phyloP scores from a whole-genome alignment of 2,797 vertebrate genomes.

The Neopelma chrysocephalum region DNA sequence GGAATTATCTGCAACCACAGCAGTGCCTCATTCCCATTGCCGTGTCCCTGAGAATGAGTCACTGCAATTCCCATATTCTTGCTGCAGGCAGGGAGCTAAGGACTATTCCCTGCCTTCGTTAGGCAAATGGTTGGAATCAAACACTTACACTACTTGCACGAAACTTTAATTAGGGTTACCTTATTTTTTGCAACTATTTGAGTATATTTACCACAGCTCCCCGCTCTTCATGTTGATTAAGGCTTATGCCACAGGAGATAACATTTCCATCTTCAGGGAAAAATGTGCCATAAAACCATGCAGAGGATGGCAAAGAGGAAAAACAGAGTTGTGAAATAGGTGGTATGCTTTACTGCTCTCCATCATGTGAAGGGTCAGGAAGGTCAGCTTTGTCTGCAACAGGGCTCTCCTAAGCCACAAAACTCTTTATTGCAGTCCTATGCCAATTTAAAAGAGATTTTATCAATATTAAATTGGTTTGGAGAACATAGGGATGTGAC shows the following conservation, averaged over 20 bases:
- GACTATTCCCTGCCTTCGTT: not conserved
- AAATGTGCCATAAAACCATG: not conserved
- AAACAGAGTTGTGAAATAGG: not conserved
- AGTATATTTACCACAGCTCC: not conserved
- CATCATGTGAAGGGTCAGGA: not conserved
- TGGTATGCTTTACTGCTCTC: not conserved
- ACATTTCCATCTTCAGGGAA: not conserved
- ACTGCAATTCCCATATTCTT: conserved; percentile 20
- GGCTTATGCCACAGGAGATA: not conserved
- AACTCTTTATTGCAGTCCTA: not conserved
- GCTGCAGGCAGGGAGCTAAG: conserved; percentile 21
- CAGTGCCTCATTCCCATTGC: conserved; percentile 15
- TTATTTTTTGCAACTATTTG: not conserved
- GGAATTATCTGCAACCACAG: conserved; percentile 62
- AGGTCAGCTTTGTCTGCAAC: not conserved
- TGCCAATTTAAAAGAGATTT: not conserved
- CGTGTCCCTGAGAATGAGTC: conserved; percentile 41
- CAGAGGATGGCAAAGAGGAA: not conserved
- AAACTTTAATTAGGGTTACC: not conserved
- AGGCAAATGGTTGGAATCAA: conserved; percentile 10
- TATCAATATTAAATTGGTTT: not conserved
- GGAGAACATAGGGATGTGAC: not conserved
- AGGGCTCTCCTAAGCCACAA: not conserved
- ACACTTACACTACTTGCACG: not conserved
- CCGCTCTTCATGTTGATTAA: not conserved